phyloP scores from a whole-genome alignment of 2,113 vertebrate genomes.

The Mobula birostris region DNA sequence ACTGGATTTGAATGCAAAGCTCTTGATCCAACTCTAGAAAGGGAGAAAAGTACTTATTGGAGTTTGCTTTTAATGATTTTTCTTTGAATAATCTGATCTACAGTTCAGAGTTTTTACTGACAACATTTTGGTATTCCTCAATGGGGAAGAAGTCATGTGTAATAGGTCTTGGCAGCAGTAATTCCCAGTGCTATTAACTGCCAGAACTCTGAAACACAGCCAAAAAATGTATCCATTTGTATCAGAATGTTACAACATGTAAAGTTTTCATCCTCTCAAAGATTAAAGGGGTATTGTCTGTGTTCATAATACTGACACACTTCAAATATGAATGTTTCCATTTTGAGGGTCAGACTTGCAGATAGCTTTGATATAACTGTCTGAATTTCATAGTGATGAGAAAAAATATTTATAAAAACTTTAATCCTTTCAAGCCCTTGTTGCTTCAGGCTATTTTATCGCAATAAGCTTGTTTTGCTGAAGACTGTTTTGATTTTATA shows the following conservation, averaged over 20 bases:
- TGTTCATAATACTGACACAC: constrained; percentile 29
- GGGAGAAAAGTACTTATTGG: not conserved
- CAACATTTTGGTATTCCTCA: constrained; percentile 16
- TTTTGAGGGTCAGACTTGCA: constrained; percentile 17
- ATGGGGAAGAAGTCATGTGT: constrained; percentile 29
- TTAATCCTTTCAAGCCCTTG: not conserved
- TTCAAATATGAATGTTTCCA: constrained; percentile 30
- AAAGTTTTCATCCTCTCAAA: constrained; percentile 29
- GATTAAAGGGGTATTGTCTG: constrained; percentile 34
- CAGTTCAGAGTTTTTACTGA: constrained; percentile 26
- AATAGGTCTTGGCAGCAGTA: constrained; percentile 34
- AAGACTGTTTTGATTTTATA: not conserved
- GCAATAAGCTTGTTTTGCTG: not conserved
- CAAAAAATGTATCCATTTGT: constrained; percentile 37
- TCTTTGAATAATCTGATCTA: constrained; percentile 26
- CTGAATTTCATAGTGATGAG: not conserved
- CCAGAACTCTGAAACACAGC: constrained; percentile 36
- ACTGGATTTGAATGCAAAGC: not conserved
- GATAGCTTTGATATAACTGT: not conserved
- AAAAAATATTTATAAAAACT: not conserved
- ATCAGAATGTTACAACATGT: constrained; percentile 36
- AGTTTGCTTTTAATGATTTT: constrained; percentile 19
- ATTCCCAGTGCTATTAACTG: constrained; percentile 37
- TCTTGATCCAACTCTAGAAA: not conserved
- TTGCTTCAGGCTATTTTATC: not conserved